Conservation (phyloP, 37 sponge, comb jelly and placozoan genomes). For the Chondrilla cf. caribensis region DNA sequence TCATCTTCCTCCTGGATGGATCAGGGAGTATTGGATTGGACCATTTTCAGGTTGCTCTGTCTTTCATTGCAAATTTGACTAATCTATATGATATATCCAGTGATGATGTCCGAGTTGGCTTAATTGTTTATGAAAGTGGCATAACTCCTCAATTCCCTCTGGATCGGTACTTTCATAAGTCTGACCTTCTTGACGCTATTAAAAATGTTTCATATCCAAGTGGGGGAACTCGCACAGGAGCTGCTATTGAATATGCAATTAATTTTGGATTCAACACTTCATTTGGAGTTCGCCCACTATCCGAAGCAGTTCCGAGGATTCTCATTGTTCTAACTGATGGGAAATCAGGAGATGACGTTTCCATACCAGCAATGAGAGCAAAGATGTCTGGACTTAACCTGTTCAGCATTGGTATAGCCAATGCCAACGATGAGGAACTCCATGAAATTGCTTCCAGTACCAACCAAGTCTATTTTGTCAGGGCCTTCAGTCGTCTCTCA, state of each 20-base stretch:
- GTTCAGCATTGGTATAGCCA: conserved; percentile 25
- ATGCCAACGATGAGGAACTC: conserved; percentile 4
- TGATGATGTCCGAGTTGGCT: neutral
- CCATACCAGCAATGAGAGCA: neutral
- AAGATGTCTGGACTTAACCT: neutral
- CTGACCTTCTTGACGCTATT: neutral
- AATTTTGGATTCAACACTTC: neutral
- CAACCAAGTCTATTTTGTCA: neutral
- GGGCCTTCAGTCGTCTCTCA: neutral
- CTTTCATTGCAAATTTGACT: conserved; percentile 6
- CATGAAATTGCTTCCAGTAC: neutral
- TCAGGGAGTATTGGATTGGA: conserved; percentile 22
- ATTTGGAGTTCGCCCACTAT: neutral
- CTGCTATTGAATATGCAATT: neutral
- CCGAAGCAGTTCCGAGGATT: neutral
- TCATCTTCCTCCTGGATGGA: conserved; percentile 28
- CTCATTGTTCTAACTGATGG: conserved; percentile 33
- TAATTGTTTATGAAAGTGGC: neutral
- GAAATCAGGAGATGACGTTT: neutral
- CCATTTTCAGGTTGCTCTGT: neutral
- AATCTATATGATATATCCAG: neutral
- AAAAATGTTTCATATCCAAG: neutral
- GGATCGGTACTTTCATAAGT: neutral
- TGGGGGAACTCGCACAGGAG: conserved; percentile 24
- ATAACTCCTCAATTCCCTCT: neutral